A percentile compares a stretch with the other conserved stretches of the same genome.
Evolutionary conservation across 64 coral and sea anemone genomes (phyloP).

Genomic region (Anthopleura sola): DNA sequence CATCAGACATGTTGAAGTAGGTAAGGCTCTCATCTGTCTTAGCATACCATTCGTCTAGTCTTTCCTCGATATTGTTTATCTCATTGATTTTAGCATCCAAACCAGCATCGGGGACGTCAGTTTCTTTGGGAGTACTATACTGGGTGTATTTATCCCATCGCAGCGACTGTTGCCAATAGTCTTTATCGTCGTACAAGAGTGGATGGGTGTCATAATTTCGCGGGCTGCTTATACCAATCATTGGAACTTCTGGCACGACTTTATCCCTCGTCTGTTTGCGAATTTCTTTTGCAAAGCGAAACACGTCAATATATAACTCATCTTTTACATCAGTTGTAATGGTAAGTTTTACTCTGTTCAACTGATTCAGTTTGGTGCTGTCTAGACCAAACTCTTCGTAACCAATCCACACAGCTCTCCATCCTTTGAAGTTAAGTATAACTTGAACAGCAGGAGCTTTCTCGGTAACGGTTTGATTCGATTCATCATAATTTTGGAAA

Average conservation of each 20-base stretch:
- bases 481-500: too few relatives aligned
- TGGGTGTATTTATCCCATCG: slow-evolving; percentile 26
- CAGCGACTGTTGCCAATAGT: slow-evolving; percentile 35
- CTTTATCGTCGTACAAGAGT: background rate
- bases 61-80: slow-evolving; percentile 29
- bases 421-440: slow-evolving; percentile 55
- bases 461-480: background rate
- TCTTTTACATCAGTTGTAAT: background rate
- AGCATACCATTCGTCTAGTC: slow-evolving; percentile 62
- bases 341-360: background rate
- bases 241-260: slow-evolving; percentile 52
- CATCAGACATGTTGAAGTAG: background rate
- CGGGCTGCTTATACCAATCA: too few relatives aligned
- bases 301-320: slow-evolving; percentile 48
- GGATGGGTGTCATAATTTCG: background rate
- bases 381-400: slow-evolving; percentile 33
- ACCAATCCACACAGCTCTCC: slow-evolving; percentile 63
- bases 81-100: slow-evolving; percentile 1
- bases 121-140: background rate
- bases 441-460: background rate
- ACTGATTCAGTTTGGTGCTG: background rate
- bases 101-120: background rate
- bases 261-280: slow-evolving; percentile 25
- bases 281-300: slow-evolving; percentile 16
- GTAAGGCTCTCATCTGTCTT: background rate